Evolutionary conservation across 1,140 invertebrate species (phyloP), one percentile per base, ranked within the genome.

Genomic region (Cephus cinctus): DNA sequence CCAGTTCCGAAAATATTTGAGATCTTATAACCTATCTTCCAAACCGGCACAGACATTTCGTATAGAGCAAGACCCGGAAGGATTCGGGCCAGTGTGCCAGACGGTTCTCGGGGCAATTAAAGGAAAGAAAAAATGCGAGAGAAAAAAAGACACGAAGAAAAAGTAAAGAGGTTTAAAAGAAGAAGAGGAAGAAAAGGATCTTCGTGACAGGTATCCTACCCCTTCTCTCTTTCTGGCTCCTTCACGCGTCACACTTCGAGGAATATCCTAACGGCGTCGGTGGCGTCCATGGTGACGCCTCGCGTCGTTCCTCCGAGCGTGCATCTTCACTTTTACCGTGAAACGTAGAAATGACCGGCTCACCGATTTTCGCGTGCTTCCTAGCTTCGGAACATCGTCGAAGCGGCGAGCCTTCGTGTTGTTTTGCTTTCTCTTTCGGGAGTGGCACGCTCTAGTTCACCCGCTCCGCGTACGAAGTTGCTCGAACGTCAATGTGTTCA

Each of bases 401-500:
- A 54, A 51, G 42, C 46, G 47, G 63, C 49, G 59, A 36, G 50
- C 31, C 57, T 65, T 65, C 54, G 61, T 60, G 70, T 73, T 71
- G 71, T 74, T 75, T 74, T 74, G 73, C 71, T 75, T 74, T 75
- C 71, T 75, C 73, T 75, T 75, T 75, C 73, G 69, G 68, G 71
- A 75, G 68, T 74, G 71, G 70, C 70, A 74, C 70, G 73, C 71
- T 75, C 71, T 75, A 75, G 67, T 75, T 75, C 66, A 51, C 63
- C 52, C 56, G 53, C 52, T 55, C 54, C 56, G 54, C 50, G 43
- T 51, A 51, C 38, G n/a, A n/a, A n/a, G n/a, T n/a, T n/a, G n/a
- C n/a, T n/a, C n/a, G n/a, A n/a, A n/a, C n/a, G n/a, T n/a, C n/a
- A n/a, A n/a, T n/a, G n/a, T n/a, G n/a, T n/a, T n/a, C n/a, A n/a